These are phyloP conservation scores for Ptychoptera contaminata DNA, from an alignment of 2,888 invertebrate species.

Conservation along the genomic window DNA sequence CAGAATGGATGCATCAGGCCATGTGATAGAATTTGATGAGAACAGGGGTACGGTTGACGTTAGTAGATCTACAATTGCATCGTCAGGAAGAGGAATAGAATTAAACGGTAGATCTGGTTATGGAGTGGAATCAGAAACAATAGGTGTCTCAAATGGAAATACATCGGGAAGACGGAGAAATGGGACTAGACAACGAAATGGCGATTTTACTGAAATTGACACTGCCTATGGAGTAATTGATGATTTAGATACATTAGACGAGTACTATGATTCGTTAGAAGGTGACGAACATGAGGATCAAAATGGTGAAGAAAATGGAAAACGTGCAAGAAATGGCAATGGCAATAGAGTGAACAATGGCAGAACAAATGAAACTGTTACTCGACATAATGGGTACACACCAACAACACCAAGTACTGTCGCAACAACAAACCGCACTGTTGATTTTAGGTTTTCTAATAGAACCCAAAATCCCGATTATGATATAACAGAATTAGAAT, in stretches of 20 bases:
- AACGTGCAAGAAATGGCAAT: conserved; percentile 30
- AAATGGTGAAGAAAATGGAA: background rate
- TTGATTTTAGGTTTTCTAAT: no score
- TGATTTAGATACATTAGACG: no score
- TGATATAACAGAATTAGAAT: no score
- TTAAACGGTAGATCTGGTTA: no score
- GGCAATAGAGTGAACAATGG: conserved; percentile 14
- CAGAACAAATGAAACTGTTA: no score
- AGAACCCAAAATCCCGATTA: no score
- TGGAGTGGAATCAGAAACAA: background rate
- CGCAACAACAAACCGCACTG: no score
- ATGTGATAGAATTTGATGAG: background rate
- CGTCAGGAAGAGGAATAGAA: no score
- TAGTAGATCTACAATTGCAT: background rate
- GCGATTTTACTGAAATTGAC: background rate
- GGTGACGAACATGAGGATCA: background rate
- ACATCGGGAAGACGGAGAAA: background rate
- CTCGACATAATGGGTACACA: no score
- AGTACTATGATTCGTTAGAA: no score
- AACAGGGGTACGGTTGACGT: background rate
- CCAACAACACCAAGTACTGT: no score
- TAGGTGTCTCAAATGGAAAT: background rate
- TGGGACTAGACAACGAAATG: conserved; percentile 11
- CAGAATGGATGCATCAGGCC: background rate
- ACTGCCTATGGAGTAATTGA: background rate